Percentiles rank a stretch among this genome's conserved stretches.
Evolutionary conservation across 2,797 vertebrate species (phyloP).

Genomic region (Champsocephalus gunnari): DNA sequence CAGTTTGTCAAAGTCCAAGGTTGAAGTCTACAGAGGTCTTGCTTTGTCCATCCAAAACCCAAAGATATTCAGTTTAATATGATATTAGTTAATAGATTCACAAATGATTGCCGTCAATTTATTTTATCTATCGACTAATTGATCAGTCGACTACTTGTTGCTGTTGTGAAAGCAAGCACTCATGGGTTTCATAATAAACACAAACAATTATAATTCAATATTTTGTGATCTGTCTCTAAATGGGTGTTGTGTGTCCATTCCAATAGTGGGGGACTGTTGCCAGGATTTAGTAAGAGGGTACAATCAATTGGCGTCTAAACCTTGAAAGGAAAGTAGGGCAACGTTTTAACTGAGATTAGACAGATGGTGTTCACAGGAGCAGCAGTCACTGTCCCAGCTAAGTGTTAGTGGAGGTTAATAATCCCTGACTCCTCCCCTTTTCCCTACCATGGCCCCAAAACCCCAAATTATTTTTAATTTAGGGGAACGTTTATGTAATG

Average conservation of each 20-base stretch:
- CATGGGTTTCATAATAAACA: background rate
- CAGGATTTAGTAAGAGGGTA: slow-evolving; percentile 56
- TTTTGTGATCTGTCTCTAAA: slow-evolving; percentile 2
- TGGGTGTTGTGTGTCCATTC: slow-evolving; percentile 23
- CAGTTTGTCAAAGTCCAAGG: too few relatives aligned
- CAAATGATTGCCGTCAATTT: too few relatives aligned
- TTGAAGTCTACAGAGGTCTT: too few relatives aligned
- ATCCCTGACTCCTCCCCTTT: slow-evolving; percentile 55
- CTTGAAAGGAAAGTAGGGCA: slow-evolving; percentile 84
- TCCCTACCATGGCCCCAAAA: background rate
- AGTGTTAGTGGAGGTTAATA: slow-evolving; percentile 73
- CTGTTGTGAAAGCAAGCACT: background rate
- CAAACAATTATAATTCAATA: background rate
- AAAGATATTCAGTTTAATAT: too few relatives aligned
- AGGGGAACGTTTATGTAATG: slow-evolving; percentile 5
- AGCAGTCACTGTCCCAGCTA: slow-evolving; percentile 69
- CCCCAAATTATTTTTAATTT: slow-evolving; percentile 41
- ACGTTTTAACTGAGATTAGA: slow-evolving; percentile 83
- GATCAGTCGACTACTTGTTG: too few relatives aligned
- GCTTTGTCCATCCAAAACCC: too few relatives aligned
- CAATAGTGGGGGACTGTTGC: slow-evolving; percentile 7
- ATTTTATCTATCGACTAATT: too few relatives aligned
- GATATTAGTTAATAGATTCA: too few relatives aligned
- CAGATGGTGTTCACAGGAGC: slow-evolving; percentile 80
- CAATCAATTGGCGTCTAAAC: slow-evolving; percentile 79